Percentiles rank a stretch among this genome's conserved stretches.
Conservation (phyloP, 2,888 invertebrate species). For the Drosophila recens region DNA sequence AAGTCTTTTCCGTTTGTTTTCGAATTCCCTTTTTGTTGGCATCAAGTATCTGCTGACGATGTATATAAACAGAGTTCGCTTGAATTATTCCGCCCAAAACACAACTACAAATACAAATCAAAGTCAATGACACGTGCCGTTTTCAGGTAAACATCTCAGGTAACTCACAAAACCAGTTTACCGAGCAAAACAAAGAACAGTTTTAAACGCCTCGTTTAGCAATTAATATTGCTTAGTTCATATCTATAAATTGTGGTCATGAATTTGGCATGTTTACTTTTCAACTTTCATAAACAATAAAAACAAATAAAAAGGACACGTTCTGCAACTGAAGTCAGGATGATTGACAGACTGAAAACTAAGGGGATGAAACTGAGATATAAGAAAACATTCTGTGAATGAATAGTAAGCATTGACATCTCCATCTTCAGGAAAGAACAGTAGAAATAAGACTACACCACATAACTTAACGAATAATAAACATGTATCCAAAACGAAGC, state of each 20-base stretch:
- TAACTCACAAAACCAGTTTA: conserved; percentile 49
- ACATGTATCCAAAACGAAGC: conserved; percentile 1
- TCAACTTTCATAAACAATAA: conserved; percentile 36
- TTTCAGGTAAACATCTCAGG: conserved; percentile 44
- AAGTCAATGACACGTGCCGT: conserved; percentile 64
- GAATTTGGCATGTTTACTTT: conserved; percentile 75
- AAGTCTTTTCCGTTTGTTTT: too few species aligned
- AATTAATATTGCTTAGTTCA: conserved; percentile 58
- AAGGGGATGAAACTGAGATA: conserved; percentile 7
- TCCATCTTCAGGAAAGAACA: not conserved
- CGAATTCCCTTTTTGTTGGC: not conserved
- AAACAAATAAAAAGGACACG: conserved; percentile 25
- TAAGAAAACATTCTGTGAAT: not conserved
- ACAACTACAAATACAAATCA: conserved; percentile 36
- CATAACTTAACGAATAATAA: not conserved
- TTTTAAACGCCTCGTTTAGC: conserved; percentile 65
- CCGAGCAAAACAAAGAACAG: conserved; percentile 59
- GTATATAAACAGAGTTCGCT: conserved; percentile 11
- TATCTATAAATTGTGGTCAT: conserved; percentile 31
- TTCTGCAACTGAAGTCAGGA: conserved; percentile 49
- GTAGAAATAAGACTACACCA: not conserved
- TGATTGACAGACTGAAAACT: conserved; percentile 49
- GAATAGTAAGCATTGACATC: not conserved
- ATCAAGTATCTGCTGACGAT: conserved; percentile 22
- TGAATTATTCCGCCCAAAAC: conserved; percentile 32